phyloP scores from a whole-genome alignment of 2,888 invertebrate genomes.

The Eristalis tenax region DNA sequence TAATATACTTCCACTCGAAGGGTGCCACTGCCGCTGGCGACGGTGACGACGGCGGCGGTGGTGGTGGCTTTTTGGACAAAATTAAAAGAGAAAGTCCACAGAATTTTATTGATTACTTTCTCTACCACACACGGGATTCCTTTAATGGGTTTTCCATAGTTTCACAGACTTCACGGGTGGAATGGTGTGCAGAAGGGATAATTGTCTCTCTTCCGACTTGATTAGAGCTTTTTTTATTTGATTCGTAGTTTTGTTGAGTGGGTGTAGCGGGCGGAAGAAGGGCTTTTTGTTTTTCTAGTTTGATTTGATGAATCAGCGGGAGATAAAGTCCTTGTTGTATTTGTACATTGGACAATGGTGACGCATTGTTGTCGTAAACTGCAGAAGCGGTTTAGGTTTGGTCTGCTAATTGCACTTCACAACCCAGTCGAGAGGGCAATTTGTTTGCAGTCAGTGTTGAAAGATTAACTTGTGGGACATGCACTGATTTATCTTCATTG shows the following conservation, averaged over 20 bases:
- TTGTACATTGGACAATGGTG: neutral
- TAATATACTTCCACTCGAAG: constrained; percentile 18
- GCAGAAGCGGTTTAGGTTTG: neutral
- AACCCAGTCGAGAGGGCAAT: neutral
- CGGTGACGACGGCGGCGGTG: constrained; percentile 33
- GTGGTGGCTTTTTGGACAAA: constrained; percentile 15
- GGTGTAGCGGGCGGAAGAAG: neutral
- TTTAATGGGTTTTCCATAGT: neutral
- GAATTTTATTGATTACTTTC: constrained; percentile 66
- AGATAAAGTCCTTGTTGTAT: neutral
- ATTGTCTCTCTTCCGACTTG: constrained; percentile 30
- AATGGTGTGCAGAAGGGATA: neutral
- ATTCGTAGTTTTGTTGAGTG: neutral
- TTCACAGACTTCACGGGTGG: constrained; percentile 18
- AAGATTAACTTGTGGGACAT: neutral
- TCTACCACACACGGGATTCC: constrained; percentile 24
- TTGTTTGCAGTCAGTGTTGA: neutral
- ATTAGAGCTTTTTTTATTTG: constrained; percentile 38
- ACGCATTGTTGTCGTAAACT: neutral
- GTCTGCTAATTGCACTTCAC: neutral
- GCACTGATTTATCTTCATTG: neutral
- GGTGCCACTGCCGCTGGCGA: neutral
- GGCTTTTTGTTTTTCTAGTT: neutral
- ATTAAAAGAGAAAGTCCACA: constrained; percentile 65
- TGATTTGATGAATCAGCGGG: constrained; percentile 38